phyloP scores from a whole-genome alignment of 2,113 vertebrate species.

The Argyrosomus japonicus region DNA sequence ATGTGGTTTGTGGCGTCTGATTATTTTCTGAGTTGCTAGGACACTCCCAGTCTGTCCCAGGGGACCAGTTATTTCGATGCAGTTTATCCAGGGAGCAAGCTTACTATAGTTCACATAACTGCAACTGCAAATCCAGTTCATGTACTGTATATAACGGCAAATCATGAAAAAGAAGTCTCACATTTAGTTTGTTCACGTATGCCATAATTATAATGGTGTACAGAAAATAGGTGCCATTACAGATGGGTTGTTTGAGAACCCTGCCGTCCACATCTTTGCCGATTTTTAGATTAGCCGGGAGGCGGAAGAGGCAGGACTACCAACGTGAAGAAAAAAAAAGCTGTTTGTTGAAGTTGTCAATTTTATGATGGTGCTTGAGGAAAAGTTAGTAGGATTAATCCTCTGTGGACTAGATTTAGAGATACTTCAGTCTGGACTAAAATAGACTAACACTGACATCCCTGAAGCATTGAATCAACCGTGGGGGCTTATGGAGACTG shows the following conservation, averaged over 20 bases:
- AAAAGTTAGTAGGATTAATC: neutral
- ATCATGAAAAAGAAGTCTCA: neutral
- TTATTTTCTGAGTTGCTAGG: constrained; percentile 43
- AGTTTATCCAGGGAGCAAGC: constrained; percentile 9
- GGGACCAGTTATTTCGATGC: constrained; percentile 5
- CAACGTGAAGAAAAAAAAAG: too few relatives aligned
- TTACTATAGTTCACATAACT: constrained; percentile 2
- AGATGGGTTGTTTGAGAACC: too few relatives aligned
- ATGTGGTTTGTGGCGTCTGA: constrained; percentile 24
- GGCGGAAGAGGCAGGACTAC: too few relatives aligned
- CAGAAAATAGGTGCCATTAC: too few relatives aligned
- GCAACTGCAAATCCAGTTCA: too few relatives aligned
- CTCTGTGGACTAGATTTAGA: neutral
- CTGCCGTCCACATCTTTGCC: too few relatives aligned
- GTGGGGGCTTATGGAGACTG: too few relatives aligned
- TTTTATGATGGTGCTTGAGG: too few relatives aligned
- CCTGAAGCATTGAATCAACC: neutral
- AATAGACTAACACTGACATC: neutral
- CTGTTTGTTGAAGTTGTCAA: too few relatives aligned
- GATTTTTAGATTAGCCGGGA: too few relatives aligned
- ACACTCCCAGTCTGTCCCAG: constrained; percentile 2
- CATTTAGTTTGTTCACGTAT: neutral
- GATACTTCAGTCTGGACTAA: neutral
- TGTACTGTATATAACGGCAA: neutral
- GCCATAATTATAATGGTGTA: neutral